phyloP scores from a whole-genome alignment of 2,888 invertebrate genomes.

The Deilephila porcellus region DNA sequence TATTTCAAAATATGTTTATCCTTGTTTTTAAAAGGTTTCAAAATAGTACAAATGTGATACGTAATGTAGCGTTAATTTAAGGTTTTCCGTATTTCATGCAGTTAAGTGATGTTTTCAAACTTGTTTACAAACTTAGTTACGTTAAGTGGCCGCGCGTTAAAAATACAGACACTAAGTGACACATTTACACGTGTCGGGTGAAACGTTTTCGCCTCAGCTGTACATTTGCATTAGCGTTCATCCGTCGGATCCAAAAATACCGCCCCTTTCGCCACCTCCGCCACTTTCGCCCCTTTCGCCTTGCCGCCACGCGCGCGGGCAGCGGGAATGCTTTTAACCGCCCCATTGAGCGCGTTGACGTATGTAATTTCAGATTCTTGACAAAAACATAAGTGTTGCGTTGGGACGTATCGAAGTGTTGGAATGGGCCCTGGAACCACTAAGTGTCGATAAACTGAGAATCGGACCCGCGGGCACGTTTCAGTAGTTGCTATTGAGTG shows the following conservation, averaged over 20 bases:
- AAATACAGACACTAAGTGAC: slow-evolving; percentile 11
- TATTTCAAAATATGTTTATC: no score
- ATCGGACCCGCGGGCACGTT: slow-evolving; percentile 18
- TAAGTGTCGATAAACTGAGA: not conserved
- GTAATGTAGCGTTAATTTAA: no score
- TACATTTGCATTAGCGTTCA: slow-evolving; percentile 29
- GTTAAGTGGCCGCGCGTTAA: not conserved
- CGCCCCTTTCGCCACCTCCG: slow-evolving; percentile 22
- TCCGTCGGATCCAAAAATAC: slow-evolving; percentile 33
- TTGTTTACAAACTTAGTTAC: not conserved
- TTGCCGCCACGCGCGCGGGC: slow-evolving; percentile 46
- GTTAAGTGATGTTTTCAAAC: not conserved
- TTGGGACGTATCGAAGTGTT: slow-evolving; percentile 47
- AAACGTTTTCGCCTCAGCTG: slow-evolving; percentile 38
- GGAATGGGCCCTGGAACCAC: slow-evolving; percentile 11
- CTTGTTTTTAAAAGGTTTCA: no score
- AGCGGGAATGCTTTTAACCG: slow-evolving; percentile 70
- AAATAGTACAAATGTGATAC: no score
- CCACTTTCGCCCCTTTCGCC: slow-evolving; percentile 12
- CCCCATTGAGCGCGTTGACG: slow-evolving; percentile 73
- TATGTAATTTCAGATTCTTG: slow-evolving; percentile 74
- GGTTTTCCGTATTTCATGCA: not conserved
- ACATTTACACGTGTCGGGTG: slow-evolving; percentile 23
- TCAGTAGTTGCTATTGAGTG: not conserved
- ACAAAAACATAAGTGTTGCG: slow-evolving; percentile 63